A percentile compares a stretch with the other conserved stretches of the same genome.
Conservation (phyloP, 35 echinoderm and acorn worm species). For the Diadema setosum region DNA sequence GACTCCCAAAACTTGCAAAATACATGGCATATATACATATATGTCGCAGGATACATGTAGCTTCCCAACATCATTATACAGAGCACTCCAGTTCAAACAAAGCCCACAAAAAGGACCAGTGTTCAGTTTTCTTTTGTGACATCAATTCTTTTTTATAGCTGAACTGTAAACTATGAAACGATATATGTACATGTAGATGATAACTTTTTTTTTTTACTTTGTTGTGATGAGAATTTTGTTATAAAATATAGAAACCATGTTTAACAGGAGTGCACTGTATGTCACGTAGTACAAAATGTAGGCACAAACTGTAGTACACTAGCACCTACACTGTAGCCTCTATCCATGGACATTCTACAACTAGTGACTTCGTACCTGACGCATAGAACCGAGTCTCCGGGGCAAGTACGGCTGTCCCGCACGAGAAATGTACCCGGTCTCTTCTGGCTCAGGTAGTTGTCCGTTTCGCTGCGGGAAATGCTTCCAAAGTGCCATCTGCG, state of each 20-base stretch:
- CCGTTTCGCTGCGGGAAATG: constrained; percentile 5
- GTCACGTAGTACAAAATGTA: not conserved
- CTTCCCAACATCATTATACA: too few relatives aligned
- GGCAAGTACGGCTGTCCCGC: constrained; percentile 34
- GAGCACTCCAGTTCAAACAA: too few relatives aligned
- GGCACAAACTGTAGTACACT: not conserved
- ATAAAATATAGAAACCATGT: not conserved
- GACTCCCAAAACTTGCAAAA: too few relatives aligned
- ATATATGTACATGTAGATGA: too few relatives aligned
- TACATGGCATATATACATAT: too few relatives aligned
- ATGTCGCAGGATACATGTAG: too few relatives aligned
- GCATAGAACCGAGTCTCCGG: constrained; percentile 45
- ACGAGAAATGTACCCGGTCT: constrained; percentile 36
- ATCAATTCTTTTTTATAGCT: too few relatives aligned
- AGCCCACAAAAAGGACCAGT: too few relatives aligned
- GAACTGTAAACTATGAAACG: too few relatives aligned
- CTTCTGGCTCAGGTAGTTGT: constrained; percentile 16
- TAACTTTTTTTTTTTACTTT: too few relatives aligned
- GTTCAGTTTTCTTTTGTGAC: too few relatives aligned
- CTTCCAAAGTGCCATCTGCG: constrained; percentile 45
- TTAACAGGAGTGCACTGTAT: not conserved
- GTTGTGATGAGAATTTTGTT: not conserved
- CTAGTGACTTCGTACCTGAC: constrained; percentile 17
- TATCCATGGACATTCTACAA: not conserved
- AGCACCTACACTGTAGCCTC: not conserved